Base-by-base conservation (phyloP, 1,140 invertebrate genomes). In the Bombus superbus region DNA sequence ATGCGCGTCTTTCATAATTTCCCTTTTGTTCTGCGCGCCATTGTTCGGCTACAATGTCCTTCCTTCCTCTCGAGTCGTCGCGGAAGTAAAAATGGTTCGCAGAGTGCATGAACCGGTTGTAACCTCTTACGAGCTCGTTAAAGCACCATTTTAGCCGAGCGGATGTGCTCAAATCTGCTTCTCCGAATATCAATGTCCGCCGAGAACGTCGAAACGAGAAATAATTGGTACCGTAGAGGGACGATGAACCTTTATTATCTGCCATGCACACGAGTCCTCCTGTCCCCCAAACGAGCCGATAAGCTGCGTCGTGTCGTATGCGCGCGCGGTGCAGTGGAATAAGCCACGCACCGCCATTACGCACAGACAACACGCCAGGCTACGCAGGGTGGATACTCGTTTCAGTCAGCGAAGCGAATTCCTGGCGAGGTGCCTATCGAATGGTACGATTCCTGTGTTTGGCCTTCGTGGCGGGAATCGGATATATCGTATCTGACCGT, bases 321-420 rank as follows among this genome's bases (percentile, higher is more conserved):
- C 81, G 57, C 72, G 40, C 57, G 53, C 42, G 59, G 4, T 53
- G 57, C 76, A 81, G 81, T 87, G 85, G 73, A 90, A 90, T 89
- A 89, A 89, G 78, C 85, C 88, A 64, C n/a, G 73, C 62, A 47
- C 6, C 32, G 89, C 64, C 75, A 87, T 89, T 85, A 89, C 84
- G 82, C 82, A 80, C 28, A 59, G 82, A 77, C 81, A 87, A 66
- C 80, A 64, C 47, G 47, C 18, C 47, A 62, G 38, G 28, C 38
- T n/a, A 15, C 11, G 53, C 44, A 78, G 32, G 72, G 71, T 79
- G 81, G 62, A 69, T 57, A 78, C 64, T 74, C 35, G 38, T 72
- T 80, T 86, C 75, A 83, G 89, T 86, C 59, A 86, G 53, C 90
- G 53, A 91, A 86, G 90, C 90, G 82, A 57, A 91, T 91, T 91